Evolutionary conservation across 2,888 invertebrate genomes (phyloP), one percentile per base, ranked within the genome.

Genomic region (Pollenia amentaria): DNA sequence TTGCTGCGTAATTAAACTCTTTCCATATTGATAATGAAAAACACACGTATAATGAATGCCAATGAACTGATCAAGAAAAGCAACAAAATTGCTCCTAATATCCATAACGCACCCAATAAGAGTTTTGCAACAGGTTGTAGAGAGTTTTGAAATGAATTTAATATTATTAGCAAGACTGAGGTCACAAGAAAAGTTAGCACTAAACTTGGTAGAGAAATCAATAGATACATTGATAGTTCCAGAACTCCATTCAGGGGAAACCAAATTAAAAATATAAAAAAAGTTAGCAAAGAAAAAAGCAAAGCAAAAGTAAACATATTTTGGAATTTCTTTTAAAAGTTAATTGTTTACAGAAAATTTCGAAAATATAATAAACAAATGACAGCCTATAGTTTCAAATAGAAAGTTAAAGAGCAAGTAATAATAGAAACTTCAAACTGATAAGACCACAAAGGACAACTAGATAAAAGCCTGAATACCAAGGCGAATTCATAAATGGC

Each of bases 301-400:
- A 81, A 48, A 12, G 16, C 6, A 16, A 67, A 29, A 11, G 16
- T 3, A 10, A 60, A 75, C 81, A 81, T 81, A 18, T 65, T 79
- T 3, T 16, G 4, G 10, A 2, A n/a, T n/a, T 51, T 70, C 44
- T 14, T 51, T 29, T 40, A 29, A 29, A 2, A 57, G 29, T 29
- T 29, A 29, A 29, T 29, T 29, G 0, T 14, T 57, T 57, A 29
- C 40, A 40, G 0, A 62, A n/a, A 62, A 38, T 40, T 16, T 40
- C 10, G n/a, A 10, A 42, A 42, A 42, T 12, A 46, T 9, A 72
- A 57, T 46, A 57, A 57, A 57, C 8, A 44, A 21, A 69, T 67
- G 14, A 48, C 14, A 48, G 42, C 4, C 29, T 6, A 29, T 29
- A 29, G 4, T 29, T 29, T 29, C 29, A 29, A 29, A 29, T 29